Evolutionary conservation across 2,113 vertebrate genomes (phyloP).

Genomic region (Murina feae): DNA sequence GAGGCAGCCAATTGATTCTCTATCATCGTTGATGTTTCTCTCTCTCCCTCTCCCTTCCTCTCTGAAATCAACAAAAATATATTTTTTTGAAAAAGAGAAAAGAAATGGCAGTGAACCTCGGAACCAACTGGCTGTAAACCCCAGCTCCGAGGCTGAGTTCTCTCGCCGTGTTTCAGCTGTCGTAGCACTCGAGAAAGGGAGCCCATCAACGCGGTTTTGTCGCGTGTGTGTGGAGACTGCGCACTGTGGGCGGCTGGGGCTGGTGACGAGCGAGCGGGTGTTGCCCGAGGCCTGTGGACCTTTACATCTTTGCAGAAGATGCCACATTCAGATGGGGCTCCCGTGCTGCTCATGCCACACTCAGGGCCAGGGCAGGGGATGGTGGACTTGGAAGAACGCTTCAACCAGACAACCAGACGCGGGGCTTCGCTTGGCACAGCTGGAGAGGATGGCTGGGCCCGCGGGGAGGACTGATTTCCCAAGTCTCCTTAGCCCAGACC

Average conservation of each 20-base stretch:
- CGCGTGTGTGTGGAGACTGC: constrained; percentile 74
- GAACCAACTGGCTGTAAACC: not conserved
- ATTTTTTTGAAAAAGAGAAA: too few species aligned
- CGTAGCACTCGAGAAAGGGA: constrained; percentile 87
- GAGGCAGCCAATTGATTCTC: too few species aligned
- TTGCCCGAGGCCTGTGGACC: constrained; percentile 85
- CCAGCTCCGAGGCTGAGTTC: not conserved
- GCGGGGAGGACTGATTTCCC: constrained; percentile 84
- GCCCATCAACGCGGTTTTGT: constrained; percentile 79
- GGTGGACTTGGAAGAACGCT: constrained; percentile 79
- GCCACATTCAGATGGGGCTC: constrained; percentile 92
- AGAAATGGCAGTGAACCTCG: accelerated
- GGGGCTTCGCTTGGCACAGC: constrained; percentile 65
- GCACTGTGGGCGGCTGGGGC: constrained; percentile 84
- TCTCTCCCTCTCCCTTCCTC: too few species aligned
- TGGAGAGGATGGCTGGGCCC: constrained; percentile 89
- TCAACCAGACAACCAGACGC: constrained; percentile 43
- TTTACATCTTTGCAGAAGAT: constrained; percentile 88
- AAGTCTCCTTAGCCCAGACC: constrained; percentile 31
- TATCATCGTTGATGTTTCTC: too few species aligned
- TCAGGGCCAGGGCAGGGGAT: constrained; percentile 88
- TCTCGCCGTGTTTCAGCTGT: constrained; percentile 75
- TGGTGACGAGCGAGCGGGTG: constrained; percentile 89
- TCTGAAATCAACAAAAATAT: too few species aligned
- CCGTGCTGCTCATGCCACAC: constrained; percentile 87